phyloP scores from a whole-genome alignment of 1,140 invertebrate genomes.

The Paramacrobiotus metropolitanus region DNA sequence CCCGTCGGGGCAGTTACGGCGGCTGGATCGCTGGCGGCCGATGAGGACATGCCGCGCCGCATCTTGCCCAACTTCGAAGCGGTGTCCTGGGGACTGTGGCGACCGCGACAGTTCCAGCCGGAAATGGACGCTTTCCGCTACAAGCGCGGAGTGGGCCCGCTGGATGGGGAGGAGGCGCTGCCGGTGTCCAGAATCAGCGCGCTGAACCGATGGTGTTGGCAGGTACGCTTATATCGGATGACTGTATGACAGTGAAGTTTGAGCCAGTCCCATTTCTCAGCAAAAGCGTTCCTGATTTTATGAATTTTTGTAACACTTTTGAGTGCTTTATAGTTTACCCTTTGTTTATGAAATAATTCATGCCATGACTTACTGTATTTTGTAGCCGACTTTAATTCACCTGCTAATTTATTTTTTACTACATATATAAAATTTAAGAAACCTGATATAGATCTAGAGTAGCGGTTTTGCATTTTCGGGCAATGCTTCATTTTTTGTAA shows the following conservation, averaged over 20 bases:
- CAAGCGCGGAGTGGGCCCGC: not conserved
- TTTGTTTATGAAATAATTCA: not conserved
- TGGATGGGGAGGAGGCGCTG: not conserved
- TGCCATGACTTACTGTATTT: not conserved
- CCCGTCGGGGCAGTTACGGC: not conserved
- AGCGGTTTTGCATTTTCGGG: no score
- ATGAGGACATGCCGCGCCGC: not conserved
- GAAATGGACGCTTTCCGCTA: not conserved
- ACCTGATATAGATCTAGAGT: no score
- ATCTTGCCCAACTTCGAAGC: not conserved
- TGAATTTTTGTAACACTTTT: not conserved
- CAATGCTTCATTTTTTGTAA: no score
- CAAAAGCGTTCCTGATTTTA: not conserved
- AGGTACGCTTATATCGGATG: no score
- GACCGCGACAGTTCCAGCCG: not conserved
- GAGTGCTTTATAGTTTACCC: not conserved
- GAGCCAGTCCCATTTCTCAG: not conserved
- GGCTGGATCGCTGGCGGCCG: not conserved
- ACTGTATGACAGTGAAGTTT: no score
- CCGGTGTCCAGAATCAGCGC: not conserved
- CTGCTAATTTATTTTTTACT: not conserved
- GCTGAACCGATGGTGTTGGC: not conserved
- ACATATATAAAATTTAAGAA: no score
- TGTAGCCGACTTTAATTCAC: not conserved
- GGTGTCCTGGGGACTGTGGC: not conserved